These are phyloP conservation scores for Leptodirus hochenwartii DNA, from an alignment of 2,888 invertebrate genomes.

Conservation along the genomic window DNA sequence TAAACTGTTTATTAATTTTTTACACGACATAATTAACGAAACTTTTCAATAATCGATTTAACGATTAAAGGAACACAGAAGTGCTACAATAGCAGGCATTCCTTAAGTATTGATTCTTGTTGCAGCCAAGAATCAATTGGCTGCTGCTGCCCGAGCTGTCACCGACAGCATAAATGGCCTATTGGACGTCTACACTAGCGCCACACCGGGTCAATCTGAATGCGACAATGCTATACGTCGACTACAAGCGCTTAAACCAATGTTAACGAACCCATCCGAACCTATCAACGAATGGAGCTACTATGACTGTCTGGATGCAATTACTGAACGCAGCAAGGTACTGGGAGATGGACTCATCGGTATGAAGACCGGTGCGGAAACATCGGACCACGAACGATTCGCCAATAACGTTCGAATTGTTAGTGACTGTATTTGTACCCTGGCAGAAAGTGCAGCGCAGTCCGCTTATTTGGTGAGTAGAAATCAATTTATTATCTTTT, in stretches of 20 bases:
- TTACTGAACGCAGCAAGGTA: slow-evolving; percentile 74
- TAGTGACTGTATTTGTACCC: slow-evolving; percentile 72
- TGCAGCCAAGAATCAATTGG: slow-evolving; percentile 64
- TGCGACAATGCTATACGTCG: slow-evolving; percentile 90
- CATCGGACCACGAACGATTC: slow-evolving; percentile 70
- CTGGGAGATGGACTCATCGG: slow-evolving; percentile 83
- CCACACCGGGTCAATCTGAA: slow-evolving; percentile 90
- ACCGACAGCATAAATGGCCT: slow-evolving; percentile 86
- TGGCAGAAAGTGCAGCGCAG: slow-evolving; percentile 87
- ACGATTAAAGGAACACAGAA: no score
- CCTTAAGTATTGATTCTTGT: no score
- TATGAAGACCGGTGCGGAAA: slow-evolving; percentile 82
- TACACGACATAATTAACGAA: no score
- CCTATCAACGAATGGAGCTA: slow-evolving; percentile 79
- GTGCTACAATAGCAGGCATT: no score
- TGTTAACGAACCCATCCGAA: slow-evolving; percentile 72
- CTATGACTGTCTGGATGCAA: slow-evolving; percentile 82
- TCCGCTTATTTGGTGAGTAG: slow-evolving; percentile 68
- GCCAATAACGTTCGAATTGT: slow-evolving; percentile 68
- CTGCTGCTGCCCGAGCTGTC: slow-evolving; percentile 74
- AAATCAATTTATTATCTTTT: no score
- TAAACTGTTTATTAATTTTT: no score
- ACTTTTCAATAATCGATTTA: no score
- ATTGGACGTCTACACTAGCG: slow-evolving; percentile 72
- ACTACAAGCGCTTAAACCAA: slow-evolving; percentile 67